Percentiles rank a stretch among this genome's conserved stretches.
These are phyloP conservation scores for Mesembrinibis cayennensis DNA, from an alignment of 2,113 vertebrate genomes.

Conservation along the genomic window DNA sequence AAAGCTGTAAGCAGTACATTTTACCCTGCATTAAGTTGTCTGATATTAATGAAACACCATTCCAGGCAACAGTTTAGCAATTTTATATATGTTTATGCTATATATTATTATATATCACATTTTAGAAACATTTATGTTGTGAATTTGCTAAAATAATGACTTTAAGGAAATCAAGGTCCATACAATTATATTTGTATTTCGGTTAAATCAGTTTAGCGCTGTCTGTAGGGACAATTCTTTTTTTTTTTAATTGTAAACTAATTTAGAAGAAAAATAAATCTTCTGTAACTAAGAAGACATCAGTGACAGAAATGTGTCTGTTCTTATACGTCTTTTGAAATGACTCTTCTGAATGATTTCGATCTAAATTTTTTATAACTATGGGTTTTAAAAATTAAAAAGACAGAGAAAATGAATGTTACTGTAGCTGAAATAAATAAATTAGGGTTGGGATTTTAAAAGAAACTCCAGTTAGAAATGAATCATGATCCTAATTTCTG, in stretches of 20 bases:
- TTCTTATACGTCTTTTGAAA: constrained; percentile 41
- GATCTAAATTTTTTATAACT: constrained; percentile 52
- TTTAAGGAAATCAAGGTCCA: not conserved
- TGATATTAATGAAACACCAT: not conserved
- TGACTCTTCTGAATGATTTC: constrained; percentile 44
- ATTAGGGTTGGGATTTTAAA: constrained; percentile 24
- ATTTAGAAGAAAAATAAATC: constrained; percentile 37
- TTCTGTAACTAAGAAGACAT: constrained; percentile 50
- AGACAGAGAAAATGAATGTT: not conserved
- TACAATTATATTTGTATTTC: not conserved
- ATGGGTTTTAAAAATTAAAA: constrained; percentile 59
- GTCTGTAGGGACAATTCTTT: constrained; percentile 19
- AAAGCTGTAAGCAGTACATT: not conserved
- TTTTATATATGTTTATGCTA: not conserved
- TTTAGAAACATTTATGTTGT: not conserved
- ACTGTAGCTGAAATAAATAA: constrained; percentile 41
- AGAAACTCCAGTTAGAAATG: not conserved
- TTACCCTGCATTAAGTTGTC: not conserved
- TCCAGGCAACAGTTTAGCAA: not conserved
- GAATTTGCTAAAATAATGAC: not conserved
- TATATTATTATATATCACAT: not conserved
- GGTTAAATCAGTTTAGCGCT: constrained; percentile 52
- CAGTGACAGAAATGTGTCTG: constrained; percentile 1
- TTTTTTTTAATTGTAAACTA: constrained; percentile 46
- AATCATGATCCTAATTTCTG: not conserved